Evolutionary conservation across 2,797 vertebrate genomes (phyloP), one percentile per base, ranked within the genome.

Genomic region (Scyliorhinus canicula): DNA sequence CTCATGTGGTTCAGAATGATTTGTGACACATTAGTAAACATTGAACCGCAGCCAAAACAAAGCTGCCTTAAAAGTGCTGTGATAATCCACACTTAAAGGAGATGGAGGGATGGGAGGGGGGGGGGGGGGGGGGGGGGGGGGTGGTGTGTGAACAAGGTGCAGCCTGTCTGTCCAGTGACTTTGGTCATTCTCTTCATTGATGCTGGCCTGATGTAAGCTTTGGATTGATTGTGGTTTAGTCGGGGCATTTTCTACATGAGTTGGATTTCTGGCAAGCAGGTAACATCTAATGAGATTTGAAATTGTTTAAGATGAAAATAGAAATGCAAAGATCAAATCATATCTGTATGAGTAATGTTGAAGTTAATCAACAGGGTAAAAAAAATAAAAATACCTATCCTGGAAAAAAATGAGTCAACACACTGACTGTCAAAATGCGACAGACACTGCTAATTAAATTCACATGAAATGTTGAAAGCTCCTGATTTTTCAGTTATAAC

Each of bases 31-130:
- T 91, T 63, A 65, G 57, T 65, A 65, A 91, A 91, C 57, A 28
- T 91, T 91, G 88, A 91, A 91, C 88, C 19, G 8, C 8, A 65
- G 88, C 88, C 88, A 91, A 91, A 63, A 24, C n/a, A 44, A 65
- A 40, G 88, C 19, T 65, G 19, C 35, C 24, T 88, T 63, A 44
- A 21, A 91, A 11, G 3, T 44, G 40, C 60, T 9, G n/a, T 31
- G 52, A 60, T 57, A 88, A 88, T 88, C 52, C 85, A 60, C 85
- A 88, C 35, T n/a, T 35, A 2, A 57, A 88, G 60, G 88, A 44
- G 40, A 65, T 3, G 63, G 21, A n/a, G 57, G 1, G 0, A 26
- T 91, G n/a, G n/a, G n/a, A n/a, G n/a, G n/a, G n/a, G n/a, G n/a
- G n/a, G n/a, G n/a, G n/a, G n/a, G n/a, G n/a, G n/a, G n/a, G n/a